Base-by-base conservation (phyloP, 2,797 vertebrate species). In the Lagocephalus sceleratus region DNA sequence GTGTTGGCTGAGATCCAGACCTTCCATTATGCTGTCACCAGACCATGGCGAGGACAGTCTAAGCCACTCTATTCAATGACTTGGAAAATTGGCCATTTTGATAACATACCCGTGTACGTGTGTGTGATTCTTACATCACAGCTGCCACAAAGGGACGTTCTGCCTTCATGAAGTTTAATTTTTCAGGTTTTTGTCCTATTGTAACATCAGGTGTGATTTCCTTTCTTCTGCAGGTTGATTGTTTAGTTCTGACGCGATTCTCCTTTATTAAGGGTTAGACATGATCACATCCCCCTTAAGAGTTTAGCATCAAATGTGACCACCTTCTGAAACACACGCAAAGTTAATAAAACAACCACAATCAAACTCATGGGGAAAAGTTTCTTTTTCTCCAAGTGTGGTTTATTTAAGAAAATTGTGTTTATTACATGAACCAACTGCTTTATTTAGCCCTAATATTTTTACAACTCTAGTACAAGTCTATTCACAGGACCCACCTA, bases 341-440 rank as follows among this genome's bases (percentile, higher is more conserved):
- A n/a, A n/a, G n/a, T n/a, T n/a, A 29, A 29, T 29, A 29, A 29
- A 29, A 29, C 26, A 29, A 9, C 3, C 8, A 1, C 32, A 35
- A 14, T 35, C 11, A 14, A 35, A 35, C 32, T 14, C 12, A n/a
- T n/a, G n/a, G n/a, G n/a, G n/a, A n/a, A n/a, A n/a, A 14, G 2
- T 35, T 35, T 8, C 20, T 3, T 65, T 84, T 83, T 81, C 56
- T 76, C 63, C 78, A 85, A 84, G 81, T 87, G 77, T 75, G 73
- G 76, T 92, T 92, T 92, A 91, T 91, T 91, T 89, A 85, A 79
- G 73, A 92, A 92, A 92, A 88, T 62, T 57, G 78, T 87, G 83
- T 90, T 89, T 86, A 87, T 90, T 90, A 91, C 91, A 92, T 89
- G 87, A 90, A 85, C 84, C 78, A 89, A 90, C 84, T 81, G 76